phyloP scores from a whole-genome alignment of 2,888 invertebrate genomes.

The Pemphredon lugubris region DNA sequence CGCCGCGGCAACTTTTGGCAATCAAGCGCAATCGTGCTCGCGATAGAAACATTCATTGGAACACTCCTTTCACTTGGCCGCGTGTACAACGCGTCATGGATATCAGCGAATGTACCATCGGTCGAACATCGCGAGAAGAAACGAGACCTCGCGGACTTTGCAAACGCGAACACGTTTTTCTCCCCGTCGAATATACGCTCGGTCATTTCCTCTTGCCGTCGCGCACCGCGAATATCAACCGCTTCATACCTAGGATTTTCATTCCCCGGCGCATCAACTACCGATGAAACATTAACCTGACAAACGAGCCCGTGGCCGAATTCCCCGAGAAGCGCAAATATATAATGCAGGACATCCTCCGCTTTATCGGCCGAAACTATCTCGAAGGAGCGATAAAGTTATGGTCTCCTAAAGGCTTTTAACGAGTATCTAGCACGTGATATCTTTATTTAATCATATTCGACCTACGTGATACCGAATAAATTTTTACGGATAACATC shows the following conservation, averaged over 20 bases:
- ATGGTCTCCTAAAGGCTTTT: constrained; percentile 60
- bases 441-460: constrained; percentile 63
- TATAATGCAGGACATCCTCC: constrained; percentile 42
- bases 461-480: constrained; percentile 52
- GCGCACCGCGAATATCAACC: constrained; percentile 17
- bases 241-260: constrained; percentile 21
- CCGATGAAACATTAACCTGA: constrained; percentile 45
- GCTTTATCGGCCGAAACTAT: constrained; percentile 47
- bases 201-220: too few relatives aligned
- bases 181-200: background rate
- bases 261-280: constrained; percentile 27
- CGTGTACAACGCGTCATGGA: too few relatives aligned
- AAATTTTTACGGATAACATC: constrained; percentile 46
- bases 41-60: too few relatives aligned
- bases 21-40: too few relatives aligned
- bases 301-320: constrained; percentile 29
- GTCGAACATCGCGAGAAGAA: too few relatives aligned
- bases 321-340: constrained; percentile 18
- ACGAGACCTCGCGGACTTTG: too few relatives aligned
- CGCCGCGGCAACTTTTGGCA: too few relatives aligned
- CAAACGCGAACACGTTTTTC: background rate
- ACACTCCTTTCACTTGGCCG: too few relatives aligned
- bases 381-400: constrained; percentile 58
- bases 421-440: constrained; percentile 59
- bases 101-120: constrained; percentile 3